Conservation (phyloP, 2,888 invertebrate genomes). For the Lasioglossum lativentre region DNA sequence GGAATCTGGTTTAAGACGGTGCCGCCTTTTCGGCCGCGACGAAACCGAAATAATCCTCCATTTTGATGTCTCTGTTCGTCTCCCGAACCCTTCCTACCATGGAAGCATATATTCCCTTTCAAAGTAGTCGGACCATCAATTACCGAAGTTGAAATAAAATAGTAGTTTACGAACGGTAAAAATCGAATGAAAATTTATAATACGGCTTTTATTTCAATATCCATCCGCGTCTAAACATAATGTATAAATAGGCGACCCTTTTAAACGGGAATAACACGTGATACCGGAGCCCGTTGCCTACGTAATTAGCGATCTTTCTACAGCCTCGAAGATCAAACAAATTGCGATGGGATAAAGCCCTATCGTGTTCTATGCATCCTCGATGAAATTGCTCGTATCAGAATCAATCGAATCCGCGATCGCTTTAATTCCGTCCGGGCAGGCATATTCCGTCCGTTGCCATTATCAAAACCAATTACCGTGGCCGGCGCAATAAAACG, state of each 20-base stretch:
- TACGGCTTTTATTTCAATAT: too few species aligned
- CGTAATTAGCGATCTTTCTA: neutral
- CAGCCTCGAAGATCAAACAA: neutral
- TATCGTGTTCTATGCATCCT: neutral
- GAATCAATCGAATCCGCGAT: neutral
- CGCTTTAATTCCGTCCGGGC: neutral
- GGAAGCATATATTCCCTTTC: neutral
- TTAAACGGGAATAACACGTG: neutral
- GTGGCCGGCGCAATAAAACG: neutral
- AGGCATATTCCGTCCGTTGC: neutral
- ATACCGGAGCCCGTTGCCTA: neutral
- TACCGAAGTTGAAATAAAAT: neutral
- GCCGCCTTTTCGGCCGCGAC: slow-evolving; percentile 4
- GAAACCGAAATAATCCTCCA: slow-evolving; percentile 28
- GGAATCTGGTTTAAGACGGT: slow-evolving; percentile 33
- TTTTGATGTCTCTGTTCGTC: slow-evolving; percentile 14
- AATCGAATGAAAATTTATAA: too few species aligned
- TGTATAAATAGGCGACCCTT: neutral
- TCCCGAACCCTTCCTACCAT: neutral
- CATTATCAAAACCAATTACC: slow-evolving; percentile 9
- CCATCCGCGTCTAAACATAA: too few species aligned
- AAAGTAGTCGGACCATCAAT: neutral
- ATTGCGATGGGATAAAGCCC: neutral
- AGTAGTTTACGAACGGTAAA: neutral
- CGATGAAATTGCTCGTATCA: neutral